Evolutionary conservation across 30 jellyfish, hydroid and myxozoan genomes (phyloP).

Genomic region (Clytia hemisphaerica): DNA sequence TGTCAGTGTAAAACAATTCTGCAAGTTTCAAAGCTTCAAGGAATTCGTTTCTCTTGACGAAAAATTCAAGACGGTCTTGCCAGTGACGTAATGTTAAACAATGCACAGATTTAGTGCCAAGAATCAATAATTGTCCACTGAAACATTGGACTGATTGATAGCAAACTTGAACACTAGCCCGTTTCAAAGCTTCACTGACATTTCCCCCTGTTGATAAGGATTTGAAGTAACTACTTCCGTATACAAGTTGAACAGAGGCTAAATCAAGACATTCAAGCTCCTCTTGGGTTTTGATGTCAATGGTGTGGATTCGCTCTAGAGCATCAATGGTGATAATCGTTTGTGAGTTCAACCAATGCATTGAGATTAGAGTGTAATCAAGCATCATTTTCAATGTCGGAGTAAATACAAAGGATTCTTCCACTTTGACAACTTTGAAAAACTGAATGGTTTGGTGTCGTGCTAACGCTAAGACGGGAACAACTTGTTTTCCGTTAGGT

Average conservation of each 20-base stretch:
- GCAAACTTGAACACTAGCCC: slow-evolving; percentile 95
- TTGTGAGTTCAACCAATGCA: slow-evolving; percentile 92
- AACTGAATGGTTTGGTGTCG: slow-evolving; percentile 67
- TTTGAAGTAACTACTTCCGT: slow-evolving; percentile 95
- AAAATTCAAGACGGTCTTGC: slow-evolving; percentile 89
- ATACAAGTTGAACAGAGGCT: slow-evolving; percentile 79
- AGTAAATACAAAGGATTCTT: slow-evolving; percentile 42
- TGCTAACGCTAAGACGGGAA: slow-evolving; percentile 94
- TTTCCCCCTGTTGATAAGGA: slow-evolving; percentile 97
- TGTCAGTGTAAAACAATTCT: slow-evolving; percentile 66
- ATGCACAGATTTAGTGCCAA: slow-evolving; percentile 90
- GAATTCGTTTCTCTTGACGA: slow-evolving; percentile 79
- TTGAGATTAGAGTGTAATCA: slow-evolving; percentile 49
- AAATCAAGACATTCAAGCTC: slow-evolving; percentile 96
- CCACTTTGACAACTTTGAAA: slow-evolving; percentile 59
- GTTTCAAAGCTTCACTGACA: slow-evolving; percentile 87
- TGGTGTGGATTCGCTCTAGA: slow-evolving; percentile 71
- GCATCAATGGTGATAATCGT: slow-evolving; percentile 68
- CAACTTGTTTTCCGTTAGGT: slow-evolving; percentile 42
- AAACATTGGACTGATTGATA: slow-evolving; percentile 91
- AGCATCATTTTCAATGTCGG: slow-evolving; percentile 60
- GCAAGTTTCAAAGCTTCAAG: slow-evolving; percentile 82
- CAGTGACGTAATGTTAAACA: slow-evolving; percentile 83
- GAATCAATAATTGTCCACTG: slow-evolving; percentile 88
- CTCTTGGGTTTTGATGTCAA: slow-evolving; percentile 69